Base-by-base conservation (phyloP, 2,888 invertebrate genomes). In the Lepidochrysops patricia region DNA sequence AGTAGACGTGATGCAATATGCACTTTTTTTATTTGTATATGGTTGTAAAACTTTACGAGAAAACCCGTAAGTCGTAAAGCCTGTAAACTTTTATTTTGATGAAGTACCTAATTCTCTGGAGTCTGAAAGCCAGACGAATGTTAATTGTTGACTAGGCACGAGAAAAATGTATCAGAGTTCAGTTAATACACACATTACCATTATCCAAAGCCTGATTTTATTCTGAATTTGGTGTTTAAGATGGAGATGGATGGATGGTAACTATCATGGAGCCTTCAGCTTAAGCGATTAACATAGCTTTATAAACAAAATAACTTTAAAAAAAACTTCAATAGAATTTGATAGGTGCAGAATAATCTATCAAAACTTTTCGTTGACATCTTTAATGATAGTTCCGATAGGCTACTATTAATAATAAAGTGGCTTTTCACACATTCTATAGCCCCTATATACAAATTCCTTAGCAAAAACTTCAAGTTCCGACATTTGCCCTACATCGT, bases 401-500 rank as follows among this genome's bases (percentile, higher is more conserved):
- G 29, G 9, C 12, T 23, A 23, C 9, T 43, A 12, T 19, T 43
- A 4, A 43, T 19, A 19, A 1, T 9, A 15, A 43, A 43, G 43
- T 43, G 43, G 43, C 12, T 43, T 43, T 43, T 43, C 12, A 43
- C 43, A 19, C 43, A 12, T 43, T 23, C 19, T 43, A 43, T 43
- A 43, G 43, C 9, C 3, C 3, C 9, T 1, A 29, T 29, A 5
- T n/a, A n/a, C n/a, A 9, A 29, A 29, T 43, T 43, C 23, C 19
- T 9, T 7, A 9, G 23, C 43, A 43, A 43, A 43, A 43, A 19
- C 19, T 43, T 9, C 43, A 43, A 43, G 26, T 26, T 50, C 26
- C 26, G 25, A 26, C 29, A 54, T 32, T 52, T 54, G 54, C 29
- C 29, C 29, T 15, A 29, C 19, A 54, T 54, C 58, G 19, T 35